These are phyloP conservation scores for Parauchenoglanis punctatus DNA, from an alignment of 2,797 vertebrate species.

Conservation along the genomic window DNA sequence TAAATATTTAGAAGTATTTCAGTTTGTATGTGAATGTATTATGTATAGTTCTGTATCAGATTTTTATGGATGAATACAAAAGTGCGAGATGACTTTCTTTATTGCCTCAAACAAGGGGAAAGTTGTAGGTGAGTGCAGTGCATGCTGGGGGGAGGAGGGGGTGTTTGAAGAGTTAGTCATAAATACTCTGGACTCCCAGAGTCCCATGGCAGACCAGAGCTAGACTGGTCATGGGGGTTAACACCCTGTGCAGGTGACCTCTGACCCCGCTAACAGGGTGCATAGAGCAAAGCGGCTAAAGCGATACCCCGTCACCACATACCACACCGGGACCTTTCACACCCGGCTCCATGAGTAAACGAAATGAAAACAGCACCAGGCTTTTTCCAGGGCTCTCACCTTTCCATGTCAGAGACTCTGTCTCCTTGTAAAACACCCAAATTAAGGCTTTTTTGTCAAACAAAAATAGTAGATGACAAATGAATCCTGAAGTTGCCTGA, in stretches of 20 bases:
- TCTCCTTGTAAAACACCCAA: constrained; percentile 21
- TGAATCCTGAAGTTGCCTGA: not conserved
- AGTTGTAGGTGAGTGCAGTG: constrained; percentile 58
- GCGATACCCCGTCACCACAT: constrained; percentile 78
- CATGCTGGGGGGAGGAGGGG: constrained; percentile 35
- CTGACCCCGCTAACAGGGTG: constrained; percentile 84
- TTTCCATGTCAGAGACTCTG: constrained; percentile 54
- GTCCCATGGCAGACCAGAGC: constrained; percentile 81
- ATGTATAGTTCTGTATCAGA: constrained; percentile 29
- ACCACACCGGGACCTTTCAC: constrained; percentile 82
- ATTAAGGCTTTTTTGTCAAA: constrained; percentile 17
- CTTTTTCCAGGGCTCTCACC: constrained; percentile 58
- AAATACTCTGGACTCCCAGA: constrained; percentile 75
- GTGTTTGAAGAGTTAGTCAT: constrained; percentile 65
- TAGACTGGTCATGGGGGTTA: constrained; percentile 81
- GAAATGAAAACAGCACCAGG: constrained; percentile 61
- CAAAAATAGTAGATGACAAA: not conserved
- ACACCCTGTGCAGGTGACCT: constrained; percentile 80
- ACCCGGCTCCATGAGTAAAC: constrained; percentile 68
- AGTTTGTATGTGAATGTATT: not conserved
- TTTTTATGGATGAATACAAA: constrained; percentile 53
- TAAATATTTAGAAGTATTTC: not conserved
- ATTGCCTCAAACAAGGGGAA: constrained; percentile 65
- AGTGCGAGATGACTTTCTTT: constrained; percentile 64
- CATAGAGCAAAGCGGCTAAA: constrained; percentile 74